phyloP scores from a whole-genome alignment of 2,113 vertebrate genomes.

The Thalassoma bifasciatum region DNA sequence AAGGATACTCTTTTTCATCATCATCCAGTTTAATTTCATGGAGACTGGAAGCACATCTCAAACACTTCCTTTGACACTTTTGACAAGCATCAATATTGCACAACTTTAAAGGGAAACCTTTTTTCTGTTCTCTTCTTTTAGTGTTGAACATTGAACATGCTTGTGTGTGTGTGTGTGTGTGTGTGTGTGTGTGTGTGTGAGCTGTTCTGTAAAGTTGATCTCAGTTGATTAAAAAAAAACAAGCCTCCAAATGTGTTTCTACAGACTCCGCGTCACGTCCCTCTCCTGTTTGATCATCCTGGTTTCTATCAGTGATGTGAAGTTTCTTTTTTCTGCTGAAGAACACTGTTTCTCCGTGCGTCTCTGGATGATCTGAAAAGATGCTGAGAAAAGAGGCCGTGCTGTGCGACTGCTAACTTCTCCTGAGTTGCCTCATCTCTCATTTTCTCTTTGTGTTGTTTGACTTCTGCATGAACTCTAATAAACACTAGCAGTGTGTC shows the following conservation, averaged over 20 bases:
- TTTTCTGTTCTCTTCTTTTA: slow-evolving; percentile 42
- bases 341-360: slow-evolving; percentile 32
- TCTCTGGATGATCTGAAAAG: slow-evolving; percentile 34
- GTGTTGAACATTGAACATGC: slow-evolving; percentile 28
- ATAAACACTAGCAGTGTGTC: slow-evolving; percentile 84
- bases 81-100: slow-evolving; percentile 51
- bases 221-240: not conserved
- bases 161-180: slow-evolving; percentile 16
- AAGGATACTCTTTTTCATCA: slow-evolving; percentile 36
- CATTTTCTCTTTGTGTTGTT: slow-evolving; percentile 83
- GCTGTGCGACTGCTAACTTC: slow-evolving; percentile 72
- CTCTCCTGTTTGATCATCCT: slow-evolving; percentile 25
- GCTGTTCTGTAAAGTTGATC: slow-evolving; percentile 24
- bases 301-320: slow-evolving; percentile 40
- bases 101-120: slow-evolving; percentile 49
- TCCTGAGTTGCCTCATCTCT: slow-evolving; percentile 74
- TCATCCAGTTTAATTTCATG: not conserved
- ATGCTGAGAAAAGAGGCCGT: slow-evolving; percentile 37
- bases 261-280: slow-evolving; percentile 14
- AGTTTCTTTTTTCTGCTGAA: slow-evolving; percentile 19
- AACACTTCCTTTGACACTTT: slow-evolving; percentile 21
- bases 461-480: slow-evolving; percentile 92
- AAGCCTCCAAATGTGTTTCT: slow-evolving; percentile 30
- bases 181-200: slow-evolving; percentile 36
- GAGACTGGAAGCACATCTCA: not conserved